Evolutionary conservation across 2,797 vertebrate species (phyloP), one percentile per base, ranked within the genome.

Genomic region (Chanos chanos): DNA sequence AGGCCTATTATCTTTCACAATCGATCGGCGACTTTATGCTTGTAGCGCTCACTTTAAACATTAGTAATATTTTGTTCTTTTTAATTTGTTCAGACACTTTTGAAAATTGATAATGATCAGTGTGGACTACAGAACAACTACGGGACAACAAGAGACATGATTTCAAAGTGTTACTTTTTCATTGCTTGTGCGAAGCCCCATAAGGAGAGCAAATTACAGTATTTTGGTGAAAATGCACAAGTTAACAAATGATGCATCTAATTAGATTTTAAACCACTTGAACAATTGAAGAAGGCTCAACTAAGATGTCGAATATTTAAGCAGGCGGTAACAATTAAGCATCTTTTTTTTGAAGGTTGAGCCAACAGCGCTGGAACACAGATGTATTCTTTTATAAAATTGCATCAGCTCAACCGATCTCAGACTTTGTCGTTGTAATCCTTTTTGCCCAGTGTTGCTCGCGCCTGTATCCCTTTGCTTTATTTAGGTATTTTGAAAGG

Each of bases 401-500:
- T 51, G 57, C 31, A 18, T 36, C 31, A 43, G 25, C 13, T 31
- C n/a, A n/a, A n/a, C n/a, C n/a, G n/a, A n/a, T n/a, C n/a, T n/a
- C n/a, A n/a, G n/a, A n/a, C n/a, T 15, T 27, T 55, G 19, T 37
- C 28, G 2, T 28, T 28, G 5, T 7, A 25, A 36, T 28, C 15
- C 9, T 34, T 36, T 36, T 30, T 28, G 5, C 30, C 36, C 15
- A 18, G 15, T 45, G 2, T 25, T n/a, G 3, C 13, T 6, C 9
- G 4, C 7, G 1, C 8, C 10, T 16, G 15, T n/a, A 13, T 16
- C 27, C n/a, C 21, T 21, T 7, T 43, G 15, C 71, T 70, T 74
- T 78, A 67, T 81, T 81, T 69, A 72, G 74, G 66, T 64, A 68
- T 75, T 83, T 77, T 76, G 79, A 87, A 77, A 66, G 75, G 75